Base-by-base conservation (phyloP, 2,113 vertebrate species). In the Grammomys dolichurus region DNA sequence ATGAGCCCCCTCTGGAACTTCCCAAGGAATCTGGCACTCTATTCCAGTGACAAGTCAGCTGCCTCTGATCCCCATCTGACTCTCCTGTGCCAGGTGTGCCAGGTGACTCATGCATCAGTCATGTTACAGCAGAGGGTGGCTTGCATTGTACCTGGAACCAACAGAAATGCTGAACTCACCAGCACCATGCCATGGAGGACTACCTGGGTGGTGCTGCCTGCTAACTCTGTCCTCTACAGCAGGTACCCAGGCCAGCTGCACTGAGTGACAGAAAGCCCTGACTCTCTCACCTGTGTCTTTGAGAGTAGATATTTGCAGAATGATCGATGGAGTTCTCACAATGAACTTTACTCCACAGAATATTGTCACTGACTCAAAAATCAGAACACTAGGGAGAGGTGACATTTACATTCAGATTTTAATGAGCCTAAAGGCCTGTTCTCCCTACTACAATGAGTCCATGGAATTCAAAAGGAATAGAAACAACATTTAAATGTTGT, bases 101-200 rank as follows among this genome's bases (percentile, higher is more conserved):
- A 43, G 10, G 43, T 96, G 96, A 96, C n/a, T 96, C 82, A 92
- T 40, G 19, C 0, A 6, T 46, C 46, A 58, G 43, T 43, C 82
- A 92, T 75, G 86, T 5, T 24, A 5, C 85, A 82, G 36, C 12
- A 22, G 13, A 94, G 86, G 86, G 82, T 0, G n/a, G 54, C 19
- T 87, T 2, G 8, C 19, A 17, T 4, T 60, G 67, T 36, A 67
- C 69, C 89, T 89, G 90, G 87, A 56, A 24, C 72, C 0, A 1
- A 54, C 43, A 54, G 65, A 89, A 80, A 67, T 1, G 1, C 33
- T 31, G 51, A 87, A 33, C 22, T 9, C 10, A 12, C 19, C 85
- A 46, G 0, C 14, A 10, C 16, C 26, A 17, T 28, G 70, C 11
- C 22, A 82, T 60, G 36, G 10, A 22, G 7, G 26, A 2, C 51